phyloP scores from a whole-genome alignment of 1,140 invertebrate species.

The Daktulosphaira vitifoliae region DNA sequence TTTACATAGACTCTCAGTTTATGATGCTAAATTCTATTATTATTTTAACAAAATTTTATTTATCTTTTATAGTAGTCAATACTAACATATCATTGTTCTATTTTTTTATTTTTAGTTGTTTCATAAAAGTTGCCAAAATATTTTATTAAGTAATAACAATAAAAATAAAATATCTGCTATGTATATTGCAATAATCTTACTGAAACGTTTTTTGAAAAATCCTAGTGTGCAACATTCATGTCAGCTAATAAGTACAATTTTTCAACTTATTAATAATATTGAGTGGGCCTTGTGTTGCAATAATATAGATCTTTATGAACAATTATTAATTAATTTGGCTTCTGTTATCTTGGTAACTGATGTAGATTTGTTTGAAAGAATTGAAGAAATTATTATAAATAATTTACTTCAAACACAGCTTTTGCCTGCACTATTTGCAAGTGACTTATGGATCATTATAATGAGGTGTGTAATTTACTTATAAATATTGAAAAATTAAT shows the following conservation, averaged over 20 bases:
- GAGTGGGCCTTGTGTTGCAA: not conserved
- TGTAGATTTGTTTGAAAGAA: not conserved
- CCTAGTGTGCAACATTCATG: not conserved
- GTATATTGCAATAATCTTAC: not conserved
- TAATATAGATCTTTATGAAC: not conserved
- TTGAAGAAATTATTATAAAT: slow-evolving; percentile 10
- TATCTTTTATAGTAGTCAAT: too few relatives aligned
- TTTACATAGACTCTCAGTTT: too few relatives aligned
- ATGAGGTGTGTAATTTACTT: not conserved
- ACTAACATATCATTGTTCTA: too few relatives aligned
- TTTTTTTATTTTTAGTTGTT: too few relatives aligned
- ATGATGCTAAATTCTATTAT: too few relatives aligned
- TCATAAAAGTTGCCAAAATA: not conserved
- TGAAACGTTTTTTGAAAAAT: not conserved
- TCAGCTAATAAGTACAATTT: not conserved
- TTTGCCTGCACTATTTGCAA: slow-evolving; percentile 8
- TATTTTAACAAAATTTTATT: too few relatives aligned
- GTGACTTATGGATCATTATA: slow-evolving; percentile 15
- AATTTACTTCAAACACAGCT: not conserved
- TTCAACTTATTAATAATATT: not conserved
- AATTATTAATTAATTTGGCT: not conserved
- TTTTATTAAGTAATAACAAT: not conserved
- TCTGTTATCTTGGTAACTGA: not conserved
- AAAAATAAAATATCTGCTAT: not conserved
- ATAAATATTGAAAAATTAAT: too few relatives aligned